Evolutionary conservation across 2,888 invertebrate genomes (phyloP).

Genomic region (Pheosia tremula): DNA sequence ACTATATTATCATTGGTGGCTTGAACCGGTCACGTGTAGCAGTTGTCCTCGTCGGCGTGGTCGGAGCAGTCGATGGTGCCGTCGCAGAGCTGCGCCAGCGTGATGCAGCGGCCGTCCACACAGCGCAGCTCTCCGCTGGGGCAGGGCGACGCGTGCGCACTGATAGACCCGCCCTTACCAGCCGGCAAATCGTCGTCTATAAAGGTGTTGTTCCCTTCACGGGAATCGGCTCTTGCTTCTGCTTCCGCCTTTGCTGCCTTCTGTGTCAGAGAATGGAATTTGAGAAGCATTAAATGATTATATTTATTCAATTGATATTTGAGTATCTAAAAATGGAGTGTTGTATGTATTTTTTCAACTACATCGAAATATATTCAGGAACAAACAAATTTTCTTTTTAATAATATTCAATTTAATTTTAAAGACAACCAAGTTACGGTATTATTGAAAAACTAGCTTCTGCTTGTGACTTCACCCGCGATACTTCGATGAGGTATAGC

Average conservation of each 20-base stretch:
- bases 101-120: conserved; percentile 87
- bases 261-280: neutral
- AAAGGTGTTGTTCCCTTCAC: conserved; percentile 25
- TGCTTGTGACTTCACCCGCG: too few species aligned
- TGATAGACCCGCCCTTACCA: conserved; percentile 29
- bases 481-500: too few species aligned
- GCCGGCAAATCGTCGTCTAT: conserved; percentile 39
- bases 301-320: too few species aligned
- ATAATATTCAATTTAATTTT: too few species aligned
- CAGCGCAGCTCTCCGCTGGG: conserved; percentile 85
- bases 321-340: too few species aligned
- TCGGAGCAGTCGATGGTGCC: conserved; percentile 85
- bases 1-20: neutral
- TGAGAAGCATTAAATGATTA: too few species aligned
- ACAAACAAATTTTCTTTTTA: too few species aligned
- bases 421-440: too few species aligned
- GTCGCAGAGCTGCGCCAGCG: conserved; percentile 86
- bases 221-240: conserved; percentile 8
- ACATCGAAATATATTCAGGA: too few species aligned
- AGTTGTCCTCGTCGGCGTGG: conserved; percentile 87
- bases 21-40: conserved; percentile 74
- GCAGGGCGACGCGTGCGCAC: conserved; percentile 77
- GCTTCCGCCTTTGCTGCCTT: conserved; percentile 1
- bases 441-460: too few species aligned
- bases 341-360: too few species aligned